Percentiles rank a stretch among this genome's conserved stretches.
phyloP scores from a whole-genome alignment of 2,113 vertebrate genomes.

The Gymnorhina tibicen region DNA sequence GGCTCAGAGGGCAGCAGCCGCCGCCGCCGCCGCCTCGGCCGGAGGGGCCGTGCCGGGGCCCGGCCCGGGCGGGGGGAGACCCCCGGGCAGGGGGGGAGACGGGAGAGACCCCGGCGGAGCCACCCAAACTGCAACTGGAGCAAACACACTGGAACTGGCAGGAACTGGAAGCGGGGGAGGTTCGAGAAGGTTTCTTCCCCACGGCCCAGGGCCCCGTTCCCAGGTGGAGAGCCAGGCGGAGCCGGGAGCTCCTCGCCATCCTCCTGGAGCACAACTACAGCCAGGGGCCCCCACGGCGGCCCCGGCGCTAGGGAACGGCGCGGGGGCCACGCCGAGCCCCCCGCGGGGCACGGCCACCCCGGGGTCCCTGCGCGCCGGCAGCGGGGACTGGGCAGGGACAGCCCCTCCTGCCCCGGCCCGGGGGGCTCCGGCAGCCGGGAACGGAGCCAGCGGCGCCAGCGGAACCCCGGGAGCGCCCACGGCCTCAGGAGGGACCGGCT shows the following conservation, averaged over 20 bases:
- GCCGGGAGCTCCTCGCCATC: constrained; percentile 43
- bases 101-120: too few relatives aligned
- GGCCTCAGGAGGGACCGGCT: background rate
- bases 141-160: constrained; percentile 69
- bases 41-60: constrained; percentile 80
- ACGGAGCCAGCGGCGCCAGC: background rate
- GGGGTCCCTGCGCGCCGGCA: background rate
- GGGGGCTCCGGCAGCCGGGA: background rate
- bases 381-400: background rate
- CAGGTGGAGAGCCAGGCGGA: constrained; percentile 30
- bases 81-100: background rate
- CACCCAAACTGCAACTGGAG: too few relatives aligned
- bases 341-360: background rate
- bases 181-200: constrained; percentile 69
- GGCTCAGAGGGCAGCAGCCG: constrained; percentile 84
- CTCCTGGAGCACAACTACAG: constrained; percentile 80
- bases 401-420: background rate
- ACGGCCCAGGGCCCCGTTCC: background rate
- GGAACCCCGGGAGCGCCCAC: accelerated
- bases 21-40: constrained; percentile 58
- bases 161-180: constrained; percentile 78
- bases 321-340: too few relatives aligned
- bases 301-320: too few relatives aligned
- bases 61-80: constrained; percentile 75
- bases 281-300: too few relatives aligned